Percentiles rank a stretch among this genome's conserved stretches.
phyloP scores from a whole-genome alignment of 1,140 invertebrate species.

The Platyscapa corneri region DNA sequence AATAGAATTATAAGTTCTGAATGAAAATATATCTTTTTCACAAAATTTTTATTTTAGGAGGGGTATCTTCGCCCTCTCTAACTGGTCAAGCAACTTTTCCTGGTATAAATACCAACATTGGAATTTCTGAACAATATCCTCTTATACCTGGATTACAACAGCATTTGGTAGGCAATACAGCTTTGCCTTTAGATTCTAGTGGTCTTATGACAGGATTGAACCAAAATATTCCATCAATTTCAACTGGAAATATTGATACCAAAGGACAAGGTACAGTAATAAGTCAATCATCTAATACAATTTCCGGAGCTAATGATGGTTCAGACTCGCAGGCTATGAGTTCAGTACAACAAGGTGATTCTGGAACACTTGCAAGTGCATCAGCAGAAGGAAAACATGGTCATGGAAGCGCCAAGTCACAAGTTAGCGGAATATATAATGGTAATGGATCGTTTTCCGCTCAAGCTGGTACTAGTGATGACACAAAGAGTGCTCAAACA shows the following conservation, averaged over 20 bases:
- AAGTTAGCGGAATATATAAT: conserved; percentile 85
- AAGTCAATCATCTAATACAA: neutral
- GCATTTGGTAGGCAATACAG: conserved; percentile 2
- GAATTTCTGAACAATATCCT: neutral
- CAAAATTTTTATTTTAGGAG: too few species aligned
- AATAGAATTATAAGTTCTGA: neutral
- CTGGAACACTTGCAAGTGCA: conserved; percentile 82
- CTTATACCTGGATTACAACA: neutral
- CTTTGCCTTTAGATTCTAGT: conserved; percentile 1
- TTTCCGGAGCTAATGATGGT: conserved; percentile 70
- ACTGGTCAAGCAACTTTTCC: conserved; percentile 5
- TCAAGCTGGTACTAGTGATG: conserved; percentile 85
- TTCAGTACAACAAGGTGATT: conserved; percentile 78
- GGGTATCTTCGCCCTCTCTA: neutral
- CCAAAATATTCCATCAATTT: neutral
- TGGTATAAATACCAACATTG: neutral
- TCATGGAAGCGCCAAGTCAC: conserved; percentile 83
- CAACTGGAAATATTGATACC: too few species aligned
- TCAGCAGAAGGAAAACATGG: conserved; percentile 83
- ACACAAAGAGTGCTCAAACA: conserved; percentile 81
- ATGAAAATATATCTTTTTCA: neutral
- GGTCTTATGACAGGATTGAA: neutral
- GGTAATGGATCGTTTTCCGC: conserved; percentile 86
- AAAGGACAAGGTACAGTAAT: neutral
- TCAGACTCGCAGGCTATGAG: conserved; percentile 85